Percentiles rank a stretch among this genome's conserved stretches.
phyloP scores from a whole-genome alignment of 2,113 vertebrate species.

The Piaya cayana region DNA sequence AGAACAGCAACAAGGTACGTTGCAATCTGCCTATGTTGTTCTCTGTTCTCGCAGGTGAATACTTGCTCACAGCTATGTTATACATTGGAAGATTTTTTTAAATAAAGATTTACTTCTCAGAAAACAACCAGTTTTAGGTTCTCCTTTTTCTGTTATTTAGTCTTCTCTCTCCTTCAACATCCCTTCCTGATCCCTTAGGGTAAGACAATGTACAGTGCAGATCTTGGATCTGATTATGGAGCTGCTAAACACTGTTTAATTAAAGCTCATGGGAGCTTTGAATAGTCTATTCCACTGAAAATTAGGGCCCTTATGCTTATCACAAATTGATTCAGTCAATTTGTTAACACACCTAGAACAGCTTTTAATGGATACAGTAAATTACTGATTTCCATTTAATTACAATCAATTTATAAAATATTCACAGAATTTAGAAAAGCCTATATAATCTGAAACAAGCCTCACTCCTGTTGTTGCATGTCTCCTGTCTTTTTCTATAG shows the following conservation, averaged over 20 bases:
- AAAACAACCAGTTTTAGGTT: not conserved
- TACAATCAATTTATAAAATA: not conserved
- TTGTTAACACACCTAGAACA: not conserved
- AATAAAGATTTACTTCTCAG: not conserved
- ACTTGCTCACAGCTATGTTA: not conserved
- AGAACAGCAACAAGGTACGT: not conserved
- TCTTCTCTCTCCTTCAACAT: not conserved
- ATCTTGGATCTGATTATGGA: not conserved
- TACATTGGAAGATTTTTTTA: not conserved
- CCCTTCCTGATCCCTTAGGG: not conserved
- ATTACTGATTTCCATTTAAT: not conserved
- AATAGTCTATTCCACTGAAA: not conserved
- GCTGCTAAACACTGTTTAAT: not conserved
- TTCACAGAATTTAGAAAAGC: not conserved
- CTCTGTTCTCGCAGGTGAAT: not conserved
- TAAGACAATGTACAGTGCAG: not conserved
- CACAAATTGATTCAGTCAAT: not conserved
- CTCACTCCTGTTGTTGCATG: not conserved
- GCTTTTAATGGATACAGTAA: not conserved
- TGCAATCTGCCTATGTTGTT: not conserved
- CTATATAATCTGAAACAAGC: not conserved
- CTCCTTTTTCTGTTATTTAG: not conserved
- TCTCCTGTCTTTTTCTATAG: slow-evolving; percentile 68
- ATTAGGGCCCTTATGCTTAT: not conserved
- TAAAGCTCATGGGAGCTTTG: not conserved